Evolutionary conservation across 2,797 vertebrate genomes (phyloP), one percentile per base, ranked within the genome.

Genomic region (Coilia nasus): DNA sequence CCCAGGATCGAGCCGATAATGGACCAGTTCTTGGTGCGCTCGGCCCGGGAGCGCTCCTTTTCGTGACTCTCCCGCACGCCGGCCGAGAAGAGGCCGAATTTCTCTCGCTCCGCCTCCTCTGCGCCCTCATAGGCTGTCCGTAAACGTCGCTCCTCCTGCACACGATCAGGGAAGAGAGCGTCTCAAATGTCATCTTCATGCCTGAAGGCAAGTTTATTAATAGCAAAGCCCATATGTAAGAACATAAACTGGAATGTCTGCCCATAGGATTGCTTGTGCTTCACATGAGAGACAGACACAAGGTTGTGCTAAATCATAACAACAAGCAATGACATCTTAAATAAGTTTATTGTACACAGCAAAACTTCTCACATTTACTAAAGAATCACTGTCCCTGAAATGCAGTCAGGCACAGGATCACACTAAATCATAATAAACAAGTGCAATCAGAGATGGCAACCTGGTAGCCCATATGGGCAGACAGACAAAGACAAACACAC

Each of bases 11-110:
- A 99, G 64, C 98, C 98, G 0, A 99, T 95, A 88, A 99, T 84
- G 41, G 98, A 99, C 98, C 98, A 99, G 94, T 99, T 99, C 93
- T 99, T 99, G 2, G 98, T 99, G 78, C 97, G 96, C 83, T 99
- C 98, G 0, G 98, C 97, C 90, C 98, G 94, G 0, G 97, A 91
- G 15, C 98, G 94, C 89, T 99, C 98, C 89, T 99, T 99, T 88
- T 99, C 98, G 0, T 99, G 98, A 87, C 98, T 99, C 90, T 94
- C 98, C 25, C 98, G 94, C 86, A 99, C 98, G 0, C 95, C 96
- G 0, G 96, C 98, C 0, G 98, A 99, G 85, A 99, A 99, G 81
- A 97, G 93, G 59, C 96, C 92, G 82, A 99, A 99, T 81, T 96
- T 97, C 92, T 99, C 98, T 81, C 98, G 93, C 89, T 99, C 98